A percentile compares a stretch with the other conserved stretches of the same genome.
Conservation (phyloP, 2,113 vertebrate genomes). For the Seriola aureovittata region DNA sequence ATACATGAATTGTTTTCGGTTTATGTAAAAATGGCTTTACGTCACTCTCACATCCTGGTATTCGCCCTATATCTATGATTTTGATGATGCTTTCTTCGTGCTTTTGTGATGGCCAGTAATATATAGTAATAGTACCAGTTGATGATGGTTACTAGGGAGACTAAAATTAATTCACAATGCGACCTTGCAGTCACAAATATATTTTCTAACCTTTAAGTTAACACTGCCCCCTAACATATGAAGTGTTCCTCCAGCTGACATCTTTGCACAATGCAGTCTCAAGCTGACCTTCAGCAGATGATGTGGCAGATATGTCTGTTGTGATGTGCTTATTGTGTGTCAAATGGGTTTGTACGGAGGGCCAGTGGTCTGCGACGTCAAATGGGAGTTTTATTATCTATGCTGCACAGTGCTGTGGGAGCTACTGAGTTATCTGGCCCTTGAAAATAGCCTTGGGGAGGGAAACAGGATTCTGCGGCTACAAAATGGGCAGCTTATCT, state of each 20-base stretch:
- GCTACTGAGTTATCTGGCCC: slow-evolving; percentile 66
- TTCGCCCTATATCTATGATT: not conserved
- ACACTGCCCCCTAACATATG: slow-evolving; percentile 1
- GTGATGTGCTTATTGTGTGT: slow-evolving; percentile 65
- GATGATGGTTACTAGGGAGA: not conserved
- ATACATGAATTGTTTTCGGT: slow-evolving; percentile 18
- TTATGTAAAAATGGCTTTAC: not conserved
- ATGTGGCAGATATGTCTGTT: slow-evolving; percentile 43
- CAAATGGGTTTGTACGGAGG: slow-evolving; percentile 35
- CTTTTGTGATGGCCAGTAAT: too few relatives aligned
- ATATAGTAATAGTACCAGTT: not conserved
- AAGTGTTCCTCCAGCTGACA: slow-evolving; percentile 40
- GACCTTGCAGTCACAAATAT: slow-evolving; percentile 11
- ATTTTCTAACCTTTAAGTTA: slow-evolving; percentile 17
- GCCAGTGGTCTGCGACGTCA: slow-evolving; percentile 53
- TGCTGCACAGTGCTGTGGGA: slow-evolving; percentile 48
- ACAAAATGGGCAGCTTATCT: slow-evolving; percentile 64
- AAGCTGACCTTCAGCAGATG: slow-evolving; percentile 60
- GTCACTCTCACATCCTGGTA: not conserved
- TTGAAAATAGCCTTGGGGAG: slow-evolving; percentile 61
- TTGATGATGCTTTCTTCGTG: not conserved
- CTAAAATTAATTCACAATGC: not conserved
- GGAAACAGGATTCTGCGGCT: slow-evolving; percentile 38
- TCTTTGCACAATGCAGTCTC: slow-evolving; percentile 29
- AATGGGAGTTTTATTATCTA: slow-evolving; percentile 75